phyloP scores from a whole-genome alignment of 92 coral and sea anemone species.

The Bergia puertoricense region DNA sequence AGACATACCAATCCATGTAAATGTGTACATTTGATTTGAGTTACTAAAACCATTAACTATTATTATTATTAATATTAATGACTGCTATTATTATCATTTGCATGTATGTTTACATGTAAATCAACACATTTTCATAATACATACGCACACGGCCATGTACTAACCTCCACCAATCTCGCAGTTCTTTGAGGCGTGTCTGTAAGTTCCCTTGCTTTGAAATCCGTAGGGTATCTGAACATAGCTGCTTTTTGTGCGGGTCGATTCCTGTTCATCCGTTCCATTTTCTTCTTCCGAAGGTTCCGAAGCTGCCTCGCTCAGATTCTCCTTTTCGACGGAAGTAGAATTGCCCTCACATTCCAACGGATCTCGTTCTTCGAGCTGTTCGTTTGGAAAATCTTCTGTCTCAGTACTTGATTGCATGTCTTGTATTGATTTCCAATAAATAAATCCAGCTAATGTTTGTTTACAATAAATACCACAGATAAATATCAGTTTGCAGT shows the following conservation, averaged over 20 bases:
- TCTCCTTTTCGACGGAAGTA: neutral
- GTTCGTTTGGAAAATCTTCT: neutral
- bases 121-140: neutral
- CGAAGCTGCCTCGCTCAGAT: neutral
- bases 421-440: neutral
- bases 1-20: too few species aligned
- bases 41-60: too few species aligned
- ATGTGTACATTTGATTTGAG: too few species aligned
- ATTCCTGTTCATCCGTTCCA: neutral
- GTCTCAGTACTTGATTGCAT: neutral
- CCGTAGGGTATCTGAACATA: constrained; percentile 92
- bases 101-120: too few species aligned
- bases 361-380: neutral
- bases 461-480: neutral
- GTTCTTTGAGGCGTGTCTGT: constrained; percentile 93
- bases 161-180: constrained; percentile 96
- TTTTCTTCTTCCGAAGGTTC: constrained; percentile 4
- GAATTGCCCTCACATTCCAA: neutral
- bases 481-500: neutral
- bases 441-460: neutral
- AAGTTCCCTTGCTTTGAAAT: constrained; percentile 82
- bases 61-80: too few species aligned
- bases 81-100: too few species aligned
- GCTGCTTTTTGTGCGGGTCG: constrained; percentile 40
- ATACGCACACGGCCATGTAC: neutral